phyloP scores from a whole-genome alignment of 1,140 invertebrate species.

The Cyphomyrmex costatus region DNA sequence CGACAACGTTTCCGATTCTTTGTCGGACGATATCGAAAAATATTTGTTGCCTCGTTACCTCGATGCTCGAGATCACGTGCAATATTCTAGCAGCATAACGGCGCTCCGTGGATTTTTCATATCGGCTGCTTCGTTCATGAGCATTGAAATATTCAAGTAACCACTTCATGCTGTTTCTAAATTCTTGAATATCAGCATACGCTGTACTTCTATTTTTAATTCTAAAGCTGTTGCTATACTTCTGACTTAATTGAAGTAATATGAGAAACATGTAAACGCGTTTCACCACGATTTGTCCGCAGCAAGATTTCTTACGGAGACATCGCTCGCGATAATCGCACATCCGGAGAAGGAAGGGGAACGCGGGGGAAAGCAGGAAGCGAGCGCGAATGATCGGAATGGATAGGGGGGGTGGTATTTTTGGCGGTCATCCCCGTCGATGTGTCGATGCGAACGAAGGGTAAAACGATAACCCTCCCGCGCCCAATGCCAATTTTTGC shows the following conservation, averaged over 20 bases:
- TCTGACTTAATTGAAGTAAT: neutral
- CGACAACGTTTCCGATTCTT: slow-evolving; percentile 65
- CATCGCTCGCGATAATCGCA: slow-evolving; percentile 18
- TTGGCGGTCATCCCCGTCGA: slow-evolving; percentile 67
- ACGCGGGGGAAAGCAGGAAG: slow-evolving; percentile 4
- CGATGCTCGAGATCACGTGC: slow-evolving; percentile 53
- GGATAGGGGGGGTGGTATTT: slow-evolving; percentile 71
- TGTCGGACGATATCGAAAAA: slow-evolving; percentile 71
- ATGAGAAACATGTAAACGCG: neutral
- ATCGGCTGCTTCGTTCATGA: slow-evolving; percentile 61
- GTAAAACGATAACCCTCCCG: slow-evolving; percentile 71
- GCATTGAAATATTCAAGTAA: slow-evolving; percentile 72
- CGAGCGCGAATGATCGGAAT: slow-evolving; percentile 64
- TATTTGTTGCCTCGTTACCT: slow-evolving; percentile 40
- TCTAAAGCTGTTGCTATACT: neutral
- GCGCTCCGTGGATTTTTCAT: slow-evolving; percentile 62
- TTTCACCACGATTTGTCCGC: neutral
- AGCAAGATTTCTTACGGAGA: neutral
- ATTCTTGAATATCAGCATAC: slow-evolving; percentile 47
- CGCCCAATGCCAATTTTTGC: slow-evolving; percentile 77
- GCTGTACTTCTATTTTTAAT: slow-evolving; percentile 7
- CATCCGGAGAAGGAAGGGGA: neutral
- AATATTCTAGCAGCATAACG: slow-evolving; percentile 67
- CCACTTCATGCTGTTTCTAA: slow-evolving; percentile 66
- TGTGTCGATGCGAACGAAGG: slow-evolving; percentile 64